Evolutionary conservation across 2,797 vertebrate species (phyloP).

Genomic region (Rhincodon typus): DNA sequence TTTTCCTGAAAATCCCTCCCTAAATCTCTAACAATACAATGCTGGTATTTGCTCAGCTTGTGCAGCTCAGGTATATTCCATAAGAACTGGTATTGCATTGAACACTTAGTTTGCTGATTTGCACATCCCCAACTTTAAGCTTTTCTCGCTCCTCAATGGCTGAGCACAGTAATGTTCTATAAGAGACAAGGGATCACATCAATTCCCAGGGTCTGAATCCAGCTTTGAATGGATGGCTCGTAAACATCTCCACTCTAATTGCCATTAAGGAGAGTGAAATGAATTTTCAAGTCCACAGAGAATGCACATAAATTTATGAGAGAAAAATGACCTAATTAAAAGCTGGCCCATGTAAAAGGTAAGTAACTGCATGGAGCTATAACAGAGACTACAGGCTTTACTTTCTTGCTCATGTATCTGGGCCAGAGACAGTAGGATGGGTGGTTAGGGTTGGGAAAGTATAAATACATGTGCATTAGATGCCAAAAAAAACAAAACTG

Average conservation of each 20-base stretch:
- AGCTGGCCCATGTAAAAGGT: no score
- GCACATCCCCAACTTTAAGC: not conserved
- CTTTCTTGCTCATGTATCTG: not conserved
- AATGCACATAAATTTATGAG: not conserved
- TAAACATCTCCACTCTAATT: not conserved
- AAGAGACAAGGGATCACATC: not conserved
- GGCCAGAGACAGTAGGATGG: no score
- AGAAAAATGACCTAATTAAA: not conserved
- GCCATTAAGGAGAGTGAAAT: not conserved
- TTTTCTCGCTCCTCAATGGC: not conserved
- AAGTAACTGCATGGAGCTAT: not conserved
- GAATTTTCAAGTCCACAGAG: not conserved
- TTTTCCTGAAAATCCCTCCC: not conserved
- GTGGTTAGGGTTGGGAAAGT: not conserved
- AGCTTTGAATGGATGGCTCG: not conserved
- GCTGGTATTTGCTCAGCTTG: not conserved
- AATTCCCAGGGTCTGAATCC: not conserved
- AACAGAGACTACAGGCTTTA: no score
- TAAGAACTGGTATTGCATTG: not conserved
- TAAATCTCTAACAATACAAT: not conserved
- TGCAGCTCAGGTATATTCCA: not conserved
- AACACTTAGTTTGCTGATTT: not conserved
- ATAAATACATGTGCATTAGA: not conserved
- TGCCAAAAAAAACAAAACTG: not conserved
- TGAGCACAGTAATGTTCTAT: not conserved